These are phyloP conservation scores for Silurus meridionalis DNA, from an alignment of 2,113 vertebrate species.

Conservation along the genomic window DNA sequence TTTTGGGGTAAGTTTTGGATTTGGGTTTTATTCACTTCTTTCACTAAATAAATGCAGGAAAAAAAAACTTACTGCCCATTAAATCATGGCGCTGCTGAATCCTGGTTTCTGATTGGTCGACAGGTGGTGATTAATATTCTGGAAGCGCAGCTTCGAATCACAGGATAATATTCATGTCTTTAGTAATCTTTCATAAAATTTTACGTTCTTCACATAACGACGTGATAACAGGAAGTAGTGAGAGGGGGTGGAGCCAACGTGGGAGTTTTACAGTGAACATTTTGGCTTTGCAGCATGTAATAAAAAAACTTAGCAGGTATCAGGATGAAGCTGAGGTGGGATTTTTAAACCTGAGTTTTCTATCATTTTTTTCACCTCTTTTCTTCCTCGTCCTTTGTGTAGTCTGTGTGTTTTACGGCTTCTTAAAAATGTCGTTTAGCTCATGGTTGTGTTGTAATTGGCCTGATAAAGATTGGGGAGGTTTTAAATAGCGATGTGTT, in stretches of 20 bases:
- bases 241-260: background rate
- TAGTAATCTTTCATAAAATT: background rate
- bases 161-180: background rate
- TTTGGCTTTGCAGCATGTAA: background rate
- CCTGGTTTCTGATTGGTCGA: background rate
- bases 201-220: no score
- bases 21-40: background rate
- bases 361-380: background rate
- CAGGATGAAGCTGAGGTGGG: background rate
- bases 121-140: background rate
- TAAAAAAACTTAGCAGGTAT: background rate
- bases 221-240: background rate
- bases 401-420: slow-evolving; percentile 53
- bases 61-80: background rate
- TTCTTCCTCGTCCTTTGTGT: slow-evolving; percentile 43
- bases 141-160: background rate
- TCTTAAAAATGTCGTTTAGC: slow-evolving; percentile 58
- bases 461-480: slow-evolving; percentile 54
- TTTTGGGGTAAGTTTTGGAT: background rate
- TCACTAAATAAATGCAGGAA: background rate
- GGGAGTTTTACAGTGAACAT: background rate
- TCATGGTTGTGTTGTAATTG: slow-evolving; percentile 61
- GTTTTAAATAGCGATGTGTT: slow-evolving; percentile 36
- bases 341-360: background rate
- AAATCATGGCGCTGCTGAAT: background rate